Base-by-base conservation (phyloP, 2,113 vertebrate species). In the Picathartes gymnocephalus region DNA sequence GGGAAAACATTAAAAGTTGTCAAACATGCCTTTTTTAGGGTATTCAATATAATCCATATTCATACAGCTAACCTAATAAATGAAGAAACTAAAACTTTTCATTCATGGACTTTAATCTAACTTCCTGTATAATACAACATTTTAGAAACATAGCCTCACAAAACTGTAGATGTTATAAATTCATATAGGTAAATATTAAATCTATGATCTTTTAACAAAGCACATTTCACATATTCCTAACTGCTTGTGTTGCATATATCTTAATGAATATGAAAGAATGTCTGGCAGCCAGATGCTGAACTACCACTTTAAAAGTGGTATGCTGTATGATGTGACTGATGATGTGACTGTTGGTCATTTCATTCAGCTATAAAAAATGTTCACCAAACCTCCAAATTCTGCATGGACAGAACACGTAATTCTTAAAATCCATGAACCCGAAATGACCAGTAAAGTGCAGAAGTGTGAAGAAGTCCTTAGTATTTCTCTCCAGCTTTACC, bases 1-100 rank as follows among this genome's bases (percentile, higher is more conserved):
- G 53, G 69, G 45, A 94, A 94, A 96, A 97, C 93, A 93, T 73
- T 60, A 85, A 73, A 96, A 97, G 95, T 97, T 96, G 88, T 88
- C 91, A 97, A 97, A 97, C 76, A 93, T 7, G n/a, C 10, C 78
- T 96, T 95, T 90, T 92, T 95, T 61, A 74, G 51, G 28, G 40
- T 90, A 91, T 82, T 95, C 83, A 92, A 65, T 91, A 88, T 85
- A 89, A 93, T 54, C 35, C 90, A 82, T 39, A 72, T 74, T 88
- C 86, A 84, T 79, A 39, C 19, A 87, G 42, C 61, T 64, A 60
- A 92, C 25, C 31, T 81, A 96, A 93, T 73, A 76, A 95, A 92
- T 54, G 56, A 62, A 89, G n/a, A 96, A 94, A 94, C 10, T 47
- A 62, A 50, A 65, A 27, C 4, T 4, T 81, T 70, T 60, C 74